Percentiles rank a stretch among this genome's conserved stretches.
phyloP scores from a whole-genome alignment of 2,113 vertebrate species.

The Cepphus grylle region DNA sequence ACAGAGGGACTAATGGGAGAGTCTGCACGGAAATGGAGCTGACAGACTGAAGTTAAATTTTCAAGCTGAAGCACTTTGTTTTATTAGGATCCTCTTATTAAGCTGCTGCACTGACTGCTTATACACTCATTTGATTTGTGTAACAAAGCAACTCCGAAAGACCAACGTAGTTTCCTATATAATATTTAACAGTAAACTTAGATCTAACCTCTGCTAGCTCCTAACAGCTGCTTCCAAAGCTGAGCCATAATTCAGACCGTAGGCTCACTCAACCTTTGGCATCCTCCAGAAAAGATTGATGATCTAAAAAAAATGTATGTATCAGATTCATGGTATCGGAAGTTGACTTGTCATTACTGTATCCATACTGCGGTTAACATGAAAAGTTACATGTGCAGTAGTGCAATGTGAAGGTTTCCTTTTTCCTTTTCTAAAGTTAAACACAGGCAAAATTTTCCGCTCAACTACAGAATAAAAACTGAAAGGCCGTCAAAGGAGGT shows the following conservation, averaged over 20 bases:
- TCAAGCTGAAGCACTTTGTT: neutral
- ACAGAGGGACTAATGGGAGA: neutral
- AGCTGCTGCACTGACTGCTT: neutral
- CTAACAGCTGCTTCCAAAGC: neutral
- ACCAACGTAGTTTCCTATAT: neutral
- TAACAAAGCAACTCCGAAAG: neutral
- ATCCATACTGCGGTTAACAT: neutral
- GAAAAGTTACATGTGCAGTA: neutral
- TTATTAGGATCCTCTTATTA: neutral
- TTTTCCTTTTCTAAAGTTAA: neutral
- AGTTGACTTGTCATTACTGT: neutral
- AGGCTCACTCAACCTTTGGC: neutral
- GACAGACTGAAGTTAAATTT: neutral
- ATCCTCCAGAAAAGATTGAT: neutral
- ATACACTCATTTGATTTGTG: neutral
- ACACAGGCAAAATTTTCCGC: neutral
- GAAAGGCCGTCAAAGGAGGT: neutral
- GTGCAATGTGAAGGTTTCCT: neutral
- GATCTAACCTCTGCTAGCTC: neutral
- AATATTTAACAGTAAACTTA: neutral
- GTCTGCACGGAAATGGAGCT: neutral
- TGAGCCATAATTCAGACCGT: conserved; percentile 1
- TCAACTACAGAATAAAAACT: neutral
- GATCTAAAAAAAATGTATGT: neutral
- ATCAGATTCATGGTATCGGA: neutral